Conservation (phyloP, 2,888 invertebrate species). For the Polyommatus iphigenia region DNA sequence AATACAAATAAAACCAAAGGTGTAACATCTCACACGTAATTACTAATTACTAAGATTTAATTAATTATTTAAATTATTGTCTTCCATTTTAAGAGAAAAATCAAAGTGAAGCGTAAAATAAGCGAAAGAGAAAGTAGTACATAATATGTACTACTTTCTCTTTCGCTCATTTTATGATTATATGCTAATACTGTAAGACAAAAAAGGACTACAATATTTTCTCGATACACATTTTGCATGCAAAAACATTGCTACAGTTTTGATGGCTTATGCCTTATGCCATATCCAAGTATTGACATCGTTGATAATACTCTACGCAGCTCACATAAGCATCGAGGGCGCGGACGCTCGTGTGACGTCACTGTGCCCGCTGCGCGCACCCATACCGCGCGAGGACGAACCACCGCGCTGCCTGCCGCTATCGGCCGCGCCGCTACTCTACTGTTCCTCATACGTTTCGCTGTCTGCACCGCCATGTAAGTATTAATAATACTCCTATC, state of each 20-base stretch:
- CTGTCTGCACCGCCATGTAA: slow-evolving; percentile 20
- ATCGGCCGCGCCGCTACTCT: slow-evolving; percentile 52
- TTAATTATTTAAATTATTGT: too few species aligned
- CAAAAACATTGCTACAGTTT: too few species aligned
- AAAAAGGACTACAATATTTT: too few species aligned
- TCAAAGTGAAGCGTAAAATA: not conserved
- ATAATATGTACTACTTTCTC: too few species aligned
- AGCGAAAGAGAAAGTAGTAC: too few species aligned
- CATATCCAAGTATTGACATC: slow-evolving; percentile 7
- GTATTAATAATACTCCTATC: not conserved
- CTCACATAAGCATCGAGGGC: slow-evolving; percentile 56
- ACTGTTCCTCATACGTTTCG: slow-evolving; percentile 54
- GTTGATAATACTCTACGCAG: slow-evolving; percentile 44
- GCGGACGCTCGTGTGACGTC: slow-evolving; percentile 54
- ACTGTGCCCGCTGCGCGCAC: slow-evolving; percentile 48
- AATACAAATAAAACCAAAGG: too few species aligned
- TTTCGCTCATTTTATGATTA: too few species aligned
- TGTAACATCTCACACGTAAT: too few species aligned
- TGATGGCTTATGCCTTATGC: not conserved
- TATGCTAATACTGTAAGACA: too few species aligned
- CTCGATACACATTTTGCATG: too few species aligned
- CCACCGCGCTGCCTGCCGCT: slow-evolving; percentile 59
- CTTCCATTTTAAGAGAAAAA: too few species aligned
- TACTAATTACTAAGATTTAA: too few species aligned
- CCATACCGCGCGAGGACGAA: slow-evolving; percentile 42